Conservation (phyloP, 2,113 vertebrate species). For the Vombatus ursinus region DNA sequence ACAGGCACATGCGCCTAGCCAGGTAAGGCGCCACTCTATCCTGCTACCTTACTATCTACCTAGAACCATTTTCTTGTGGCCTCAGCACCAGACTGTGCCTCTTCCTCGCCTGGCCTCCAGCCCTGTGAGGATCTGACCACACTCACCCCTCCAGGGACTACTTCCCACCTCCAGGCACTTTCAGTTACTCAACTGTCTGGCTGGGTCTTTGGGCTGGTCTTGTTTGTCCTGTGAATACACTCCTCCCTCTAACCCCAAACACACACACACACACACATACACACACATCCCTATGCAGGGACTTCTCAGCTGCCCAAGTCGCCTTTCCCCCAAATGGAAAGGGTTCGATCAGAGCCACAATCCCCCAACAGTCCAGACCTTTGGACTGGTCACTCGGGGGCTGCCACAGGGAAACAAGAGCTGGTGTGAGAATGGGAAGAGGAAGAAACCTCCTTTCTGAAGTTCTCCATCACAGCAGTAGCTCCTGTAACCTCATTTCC, state of each 20-base stretch:
- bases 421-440: too few relatives aligned
- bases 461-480: too few relatives aligned
- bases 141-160: neutral
- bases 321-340: neutral
- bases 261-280: neutral
- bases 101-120: neutral
- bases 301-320: neutral
- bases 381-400: too few relatives aligned
- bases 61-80: neutral
- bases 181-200: neutral
- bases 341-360: neutral
- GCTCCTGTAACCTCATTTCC: too few relatives aligned
- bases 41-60: neutral
- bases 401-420: too few relatives aligned
- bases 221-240: neutral
- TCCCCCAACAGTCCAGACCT: too few relatives aligned
- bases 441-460: too few relatives aligned
- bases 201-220: neutral
- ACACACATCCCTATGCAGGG: neutral
- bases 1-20: neutral
- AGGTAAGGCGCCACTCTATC: neutral
- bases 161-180: neutral
- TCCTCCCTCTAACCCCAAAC: neutral
- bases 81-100: neutral
- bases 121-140: neutral